Conservation (phyloP, 1,140 invertebrate genomes). For the Pachyrhynchus sulphureomaculatus region DNA sequence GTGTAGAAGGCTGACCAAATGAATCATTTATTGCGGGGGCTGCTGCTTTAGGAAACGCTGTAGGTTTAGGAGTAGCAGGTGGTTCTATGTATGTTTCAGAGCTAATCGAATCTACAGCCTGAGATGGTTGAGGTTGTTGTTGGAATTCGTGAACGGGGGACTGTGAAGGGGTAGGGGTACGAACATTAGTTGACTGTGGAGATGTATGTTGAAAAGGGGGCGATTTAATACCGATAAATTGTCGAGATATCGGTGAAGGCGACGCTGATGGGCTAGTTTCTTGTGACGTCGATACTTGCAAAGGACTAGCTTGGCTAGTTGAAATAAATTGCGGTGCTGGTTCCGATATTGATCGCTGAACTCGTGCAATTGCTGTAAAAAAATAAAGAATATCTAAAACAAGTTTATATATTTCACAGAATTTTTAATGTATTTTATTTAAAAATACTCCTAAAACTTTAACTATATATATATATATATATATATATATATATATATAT, state of each 20-base stretch:
- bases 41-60: constrained; percentile 23
- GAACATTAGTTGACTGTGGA: constrained; percentile 30
- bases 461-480: too few species aligned
- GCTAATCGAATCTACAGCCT: background rate
- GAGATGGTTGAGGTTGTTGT: background rate
- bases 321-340: constrained; percentile 52
- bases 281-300: constrained; percentile 33
- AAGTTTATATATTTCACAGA: background rate
- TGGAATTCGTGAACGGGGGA: constrained; percentile 37
- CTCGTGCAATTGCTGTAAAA: constrained; percentile 56
- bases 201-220: constrained; percentile 45
- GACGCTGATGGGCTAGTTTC: constrained; percentile 49
- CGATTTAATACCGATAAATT: constrained; percentile 54
- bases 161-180: constrained; percentile 44
- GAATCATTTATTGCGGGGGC: constrained; percentile 41
- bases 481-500: too few species aligned
- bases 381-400: background rate
- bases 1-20: constrained; percentile 56
- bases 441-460: too few species aligned
- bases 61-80: constrained; percentile 31
- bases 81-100: constrained; percentile 33
- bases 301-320: constrained; percentile 49
- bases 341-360: constrained; percentile 58
- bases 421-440: background rate
- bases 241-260: constrained; percentile 53